Base-by-base conservation (phyloP, 2,888 invertebrate genomes). In the Orthonevra nobilis region DNA sequence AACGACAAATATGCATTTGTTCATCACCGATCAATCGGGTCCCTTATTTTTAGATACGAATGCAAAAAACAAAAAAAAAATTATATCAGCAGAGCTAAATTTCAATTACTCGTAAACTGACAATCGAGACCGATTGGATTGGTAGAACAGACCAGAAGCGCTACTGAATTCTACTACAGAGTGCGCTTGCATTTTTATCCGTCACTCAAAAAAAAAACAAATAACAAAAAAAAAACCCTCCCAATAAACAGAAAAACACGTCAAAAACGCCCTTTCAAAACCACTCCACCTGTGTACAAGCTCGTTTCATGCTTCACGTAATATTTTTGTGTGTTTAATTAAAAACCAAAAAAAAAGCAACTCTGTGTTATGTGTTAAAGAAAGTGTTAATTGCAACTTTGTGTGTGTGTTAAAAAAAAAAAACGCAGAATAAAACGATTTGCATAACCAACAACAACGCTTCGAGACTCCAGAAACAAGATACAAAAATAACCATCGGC, bases 41-140 rank as follows among this genome's bases (percentile, higher is more conserved):
- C 42, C 54, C 60, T 72, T 79, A 79, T 79, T 79, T 79, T 79
- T 79, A 79, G 77, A 79, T 54, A n/a, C n/a, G n/a, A n/a, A n/a
- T n/a, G n/a, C n/a, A n/a, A n/a, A n/a, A n/a, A n/a, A n/a, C n/a
- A n/a, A n/a, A n/a, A 72, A 68, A 64, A 72, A 54, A 58, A 66
- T 36, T 54, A 60, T 66, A 79, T 79, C 77, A 64, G 58, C 42
- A 70, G 72, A 28, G 77, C 46, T 72, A 72, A 52, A 64, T 77
- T 70, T 77, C 61, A 66, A 72, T 72, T 79, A 54, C n/a, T n/a
- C n/a, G n/a, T n/a, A n/a, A n/a, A n/a, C n/a, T n/a, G n/a, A n/a
- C n/a, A n/a, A n/a, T n/a, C n/a, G n/a, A n/a, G 72, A 79, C 60
- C 42, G 34, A 58, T 23, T 23, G 30, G 10, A 30, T 5, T 17